Conservation (phyloP, 2,797 vertebrate species). For the Florisuga fusca region DNA sequence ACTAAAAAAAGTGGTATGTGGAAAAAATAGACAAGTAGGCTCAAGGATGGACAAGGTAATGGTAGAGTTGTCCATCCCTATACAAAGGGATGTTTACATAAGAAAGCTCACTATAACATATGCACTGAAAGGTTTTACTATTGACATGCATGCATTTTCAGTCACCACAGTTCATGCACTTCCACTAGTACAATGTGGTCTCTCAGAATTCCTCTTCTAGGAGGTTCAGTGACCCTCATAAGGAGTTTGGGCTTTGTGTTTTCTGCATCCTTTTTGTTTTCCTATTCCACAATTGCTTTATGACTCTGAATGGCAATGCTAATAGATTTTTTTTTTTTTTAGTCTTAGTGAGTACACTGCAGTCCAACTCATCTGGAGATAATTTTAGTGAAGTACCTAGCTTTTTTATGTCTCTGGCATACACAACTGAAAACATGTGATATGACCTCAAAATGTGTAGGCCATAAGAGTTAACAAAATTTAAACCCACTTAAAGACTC, state of each 20-base stretch:
- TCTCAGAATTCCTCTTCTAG: neutral
- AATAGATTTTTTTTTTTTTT: neutral
- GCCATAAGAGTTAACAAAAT: constrained; percentile 49
- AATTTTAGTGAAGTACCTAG: neutral
- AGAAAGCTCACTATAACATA: neutral
- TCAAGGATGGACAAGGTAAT: neutral
- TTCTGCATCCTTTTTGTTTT: constrained; percentile 38
- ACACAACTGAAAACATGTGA: constrained; percentile 32
- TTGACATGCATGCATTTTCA: neutral
- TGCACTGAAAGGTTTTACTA: neutral
- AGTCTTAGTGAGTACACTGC: neutral
- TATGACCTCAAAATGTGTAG: constrained; percentile 23
- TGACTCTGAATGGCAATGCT: constrained; percentile 11
- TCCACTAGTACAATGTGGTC: neutral
- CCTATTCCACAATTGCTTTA: neutral
- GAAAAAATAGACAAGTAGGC: neutral
- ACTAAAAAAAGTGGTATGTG: neutral
- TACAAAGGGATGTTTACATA: neutral
- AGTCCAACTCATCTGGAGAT: neutral
- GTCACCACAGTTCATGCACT: neutral
- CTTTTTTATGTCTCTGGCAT: neutral
- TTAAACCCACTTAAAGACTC: constrained; percentile 70
- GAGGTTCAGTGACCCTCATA: neutral
- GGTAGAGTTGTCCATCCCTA: neutral
- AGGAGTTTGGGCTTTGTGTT: neutral